Conservation (phyloP, 2,797 vertebrate species). For the Enteromius unitaeniatus region DNA sequence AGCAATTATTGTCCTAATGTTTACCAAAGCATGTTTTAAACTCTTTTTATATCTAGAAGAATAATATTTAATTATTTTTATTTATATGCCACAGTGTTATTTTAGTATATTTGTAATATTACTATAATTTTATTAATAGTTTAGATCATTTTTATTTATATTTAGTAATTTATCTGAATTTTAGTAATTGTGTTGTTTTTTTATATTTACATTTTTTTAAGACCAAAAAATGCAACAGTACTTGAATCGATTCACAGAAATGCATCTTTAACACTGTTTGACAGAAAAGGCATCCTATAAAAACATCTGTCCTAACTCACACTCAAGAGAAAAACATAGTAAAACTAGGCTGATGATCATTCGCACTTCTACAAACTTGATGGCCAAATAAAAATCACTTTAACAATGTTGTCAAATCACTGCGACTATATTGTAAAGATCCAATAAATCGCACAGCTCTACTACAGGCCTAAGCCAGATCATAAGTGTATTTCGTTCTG, state of each 20-base stretch:
- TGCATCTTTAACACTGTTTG: too few relatives aligned
- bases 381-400: neutral
- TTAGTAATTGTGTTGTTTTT: too few relatives aligned
- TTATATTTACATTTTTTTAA: too few relatives aligned
- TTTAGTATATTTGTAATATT: too few relatives aligned
- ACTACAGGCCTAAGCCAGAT: neutral
- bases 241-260: too few relatives aligned
- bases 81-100: neutral
- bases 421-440: neutral
- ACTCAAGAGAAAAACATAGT: neutral
- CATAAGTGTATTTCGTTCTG: neutral
- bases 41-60: neutral
- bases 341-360: neutral
- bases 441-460: neutral
- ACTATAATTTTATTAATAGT: too few relatives aligned
- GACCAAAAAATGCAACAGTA: too few relatives aligned
- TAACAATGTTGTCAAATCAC: slow-evolving; percentile 13
- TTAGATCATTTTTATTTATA: neutral
- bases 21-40: neutral
- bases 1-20: neutral
- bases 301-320: neutral
- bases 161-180: neutral
- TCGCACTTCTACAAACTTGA: neutral
- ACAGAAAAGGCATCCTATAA: neutral
- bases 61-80: neutral